These are phyloP conservation scores for Boulengeromyrus knoepffleri DNA, from an alignment of 2,113 vertebrate genomes.

Conservation along the genomic window DNA sequence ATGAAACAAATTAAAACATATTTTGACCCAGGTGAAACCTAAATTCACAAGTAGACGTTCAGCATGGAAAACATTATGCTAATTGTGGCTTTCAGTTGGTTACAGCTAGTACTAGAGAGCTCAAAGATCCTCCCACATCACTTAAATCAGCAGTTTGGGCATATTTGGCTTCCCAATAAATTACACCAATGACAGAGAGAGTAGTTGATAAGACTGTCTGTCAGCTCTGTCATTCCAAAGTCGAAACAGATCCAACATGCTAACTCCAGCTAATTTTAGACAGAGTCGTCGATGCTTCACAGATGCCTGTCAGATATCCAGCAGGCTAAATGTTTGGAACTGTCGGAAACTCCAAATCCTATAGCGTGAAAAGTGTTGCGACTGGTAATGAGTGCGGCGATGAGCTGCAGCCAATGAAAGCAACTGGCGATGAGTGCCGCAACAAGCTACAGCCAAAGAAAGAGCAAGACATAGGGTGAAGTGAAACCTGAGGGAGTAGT, in stretches of 20 bases:
- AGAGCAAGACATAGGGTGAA: not conserved
- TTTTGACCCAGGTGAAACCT: not conserved
- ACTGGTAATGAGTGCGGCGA: too few relatives aligned
- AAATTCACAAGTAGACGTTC: not conserved
- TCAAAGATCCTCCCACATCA: not conserved
- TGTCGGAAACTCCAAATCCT: too few relatives aligned
- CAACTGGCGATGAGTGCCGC: too few relatives aligned
- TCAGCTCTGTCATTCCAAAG: not conserved
- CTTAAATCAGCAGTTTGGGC: not conserved
- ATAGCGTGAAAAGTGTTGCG: too few relatives aligned
- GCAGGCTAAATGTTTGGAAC: too few relatives aligned
- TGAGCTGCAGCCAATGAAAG: too few relatives aligned
- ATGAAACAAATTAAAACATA: not conserved
- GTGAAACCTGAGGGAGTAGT: not conserved
- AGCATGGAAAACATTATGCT: not conserved
- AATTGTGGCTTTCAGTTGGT: not conserved
- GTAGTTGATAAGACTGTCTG: not conserved
- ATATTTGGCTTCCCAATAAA: not conserved
- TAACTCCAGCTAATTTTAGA: not conserved
- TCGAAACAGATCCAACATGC: not conserved
- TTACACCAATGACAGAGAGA: not conserved
- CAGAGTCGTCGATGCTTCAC: not conserved
- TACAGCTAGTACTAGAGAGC: not conserved
- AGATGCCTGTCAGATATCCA: not conserved
- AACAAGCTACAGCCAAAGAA: not conserved